Evolutionary conservation across 2,888 invertebrate genomes (phyloP).

Genomic region (Meiosimyza platycephala): DNA sequence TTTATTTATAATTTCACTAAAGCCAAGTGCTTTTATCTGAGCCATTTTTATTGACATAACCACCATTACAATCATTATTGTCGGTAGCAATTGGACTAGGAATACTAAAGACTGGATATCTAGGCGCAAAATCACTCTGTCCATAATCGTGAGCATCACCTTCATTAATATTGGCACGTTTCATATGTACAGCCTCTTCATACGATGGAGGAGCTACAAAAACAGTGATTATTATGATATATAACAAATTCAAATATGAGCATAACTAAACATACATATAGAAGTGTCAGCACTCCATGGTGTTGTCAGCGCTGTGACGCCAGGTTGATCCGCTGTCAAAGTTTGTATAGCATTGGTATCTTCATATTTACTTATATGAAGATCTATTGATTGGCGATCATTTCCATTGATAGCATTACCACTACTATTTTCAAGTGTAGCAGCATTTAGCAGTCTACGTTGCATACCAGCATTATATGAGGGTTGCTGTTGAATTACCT

Average conservation of each 20-base stretch:
- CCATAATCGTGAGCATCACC: constrained; percentile 48
- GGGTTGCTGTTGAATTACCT: constrained; percentile 46
- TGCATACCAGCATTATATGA: not conserved
- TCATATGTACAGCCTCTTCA: constrained; percentile 58
- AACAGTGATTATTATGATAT: not conserved
- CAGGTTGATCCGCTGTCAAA: constrained; percentile 30
- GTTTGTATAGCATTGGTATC: constrained; percentile 29
- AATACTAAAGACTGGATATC: constrained; percentile 55
- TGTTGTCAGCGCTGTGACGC: constrained; percentile 32
- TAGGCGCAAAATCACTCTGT: constrained; percentile 49
- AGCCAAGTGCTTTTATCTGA: constrained; percentile 50
- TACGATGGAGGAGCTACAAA: constrained; percentile 61
- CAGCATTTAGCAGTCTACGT: not conserved
- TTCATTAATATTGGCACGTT: constrained; percentile 42
- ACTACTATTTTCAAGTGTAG: not conserved
- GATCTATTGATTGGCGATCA: no score
- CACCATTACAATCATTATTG: constrained; percentile 17
- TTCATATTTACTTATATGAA: not conserved
- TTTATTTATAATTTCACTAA: constrained; percentile 6
- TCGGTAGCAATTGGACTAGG: constrained; percentile 36
- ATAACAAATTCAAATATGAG: not conserved
- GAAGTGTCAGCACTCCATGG: constrained; percentile 52
- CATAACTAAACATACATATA: constrained; percentile 47
- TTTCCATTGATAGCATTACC: not conserved
- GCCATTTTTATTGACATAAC: constrained; percentile 33